These are phyloP conservation scores for Clarias fuscus DNA, from an alignment of 2,797 vertebrate species.

Conservation along the genomic window DNA sequence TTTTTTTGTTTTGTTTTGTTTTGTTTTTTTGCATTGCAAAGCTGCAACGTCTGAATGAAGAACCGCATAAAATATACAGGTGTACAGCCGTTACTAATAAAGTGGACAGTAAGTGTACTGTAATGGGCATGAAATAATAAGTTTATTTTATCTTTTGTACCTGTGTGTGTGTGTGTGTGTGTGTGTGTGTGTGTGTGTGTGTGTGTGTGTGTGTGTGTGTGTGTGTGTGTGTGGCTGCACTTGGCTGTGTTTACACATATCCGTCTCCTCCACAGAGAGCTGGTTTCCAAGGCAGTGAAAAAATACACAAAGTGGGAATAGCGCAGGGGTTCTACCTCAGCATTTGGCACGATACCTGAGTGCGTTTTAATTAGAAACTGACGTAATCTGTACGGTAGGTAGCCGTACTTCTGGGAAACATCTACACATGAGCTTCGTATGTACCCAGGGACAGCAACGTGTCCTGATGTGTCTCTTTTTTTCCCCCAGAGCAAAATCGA, in stretches of 20 bases:
- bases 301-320: conserved; percentile 34
- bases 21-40: no score
- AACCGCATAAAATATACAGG: no score
- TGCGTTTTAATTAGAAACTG: conserved; percentile 38
- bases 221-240: conserved; percentile 10
- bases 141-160: neutral
- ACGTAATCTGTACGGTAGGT: conserved; percentile 3
- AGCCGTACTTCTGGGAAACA: conserved; percentile 3
- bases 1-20: no score
- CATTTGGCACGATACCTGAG: conserved; percentile 4
- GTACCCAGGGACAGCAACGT: conserved; percentile 13
- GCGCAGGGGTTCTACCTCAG: conserved; percentile 14
- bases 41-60: no score
- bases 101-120: no score
- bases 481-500: neutral
- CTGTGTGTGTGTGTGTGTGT: neutral
- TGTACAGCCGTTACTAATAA: no score
- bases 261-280: conserved; percentile 22
- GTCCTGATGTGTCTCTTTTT: conserved; percentile 17
- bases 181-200: neutral
- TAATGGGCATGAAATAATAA: neutral
- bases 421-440: neutral
- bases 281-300: conserved; percentile 26
- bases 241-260: conserved; percentile 29
- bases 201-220: neutral